phyloP scores from a whole-genome alignment of 2,797 vertebrate genomes.

The Sardinella longiceps region DNA sequence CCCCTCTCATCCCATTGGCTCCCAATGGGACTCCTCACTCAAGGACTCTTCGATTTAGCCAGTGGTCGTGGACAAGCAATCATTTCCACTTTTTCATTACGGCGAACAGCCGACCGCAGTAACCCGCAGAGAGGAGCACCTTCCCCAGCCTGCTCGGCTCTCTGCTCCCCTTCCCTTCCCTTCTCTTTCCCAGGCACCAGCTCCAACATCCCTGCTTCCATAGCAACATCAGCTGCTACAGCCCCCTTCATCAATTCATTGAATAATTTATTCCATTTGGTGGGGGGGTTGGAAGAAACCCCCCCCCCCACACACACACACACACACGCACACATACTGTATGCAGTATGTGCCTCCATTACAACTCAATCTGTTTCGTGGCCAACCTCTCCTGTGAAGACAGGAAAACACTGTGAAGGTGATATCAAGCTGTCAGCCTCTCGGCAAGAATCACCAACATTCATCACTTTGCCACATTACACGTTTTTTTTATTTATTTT shows the following conservation, averaged over 20 bases:
- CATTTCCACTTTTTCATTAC: not conserved
- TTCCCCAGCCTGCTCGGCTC: not conserved
- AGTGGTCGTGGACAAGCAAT: not conserved
- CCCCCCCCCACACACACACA: not conserved
- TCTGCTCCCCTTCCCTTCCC: constrained; percentile 16
- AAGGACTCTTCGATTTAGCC: not conserved
- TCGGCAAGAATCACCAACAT: not conserved
- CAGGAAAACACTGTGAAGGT: not conserved
- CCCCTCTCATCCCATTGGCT: not conserved
- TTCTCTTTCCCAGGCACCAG: constrained; percentile 21
- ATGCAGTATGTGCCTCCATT: not conserved
- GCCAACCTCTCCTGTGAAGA: not conserved
- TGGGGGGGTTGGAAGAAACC: not conserved
- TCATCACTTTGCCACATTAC: not conserved
- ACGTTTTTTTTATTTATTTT: not conserved
- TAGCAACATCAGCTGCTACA: constrained; percentile 57
- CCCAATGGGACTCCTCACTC: not conserved
- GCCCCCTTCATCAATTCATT: constrained; percentile 55
- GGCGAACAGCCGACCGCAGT: constrained; percentile 13
- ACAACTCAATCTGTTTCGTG: not conserved
- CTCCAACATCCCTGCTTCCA: constrained; percentile 54
- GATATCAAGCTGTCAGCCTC: not conserved
- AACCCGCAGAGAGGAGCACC: constrained; percentile 27
- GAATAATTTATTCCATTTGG: constrained; percentile 67
- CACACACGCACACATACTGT: too few species aligned